Evolutionary conservation across 2,888 invertebrate genomes (phyloP), one percentile per base, ranked within the genome.

Genomic region (Muscina levida): DNA sequence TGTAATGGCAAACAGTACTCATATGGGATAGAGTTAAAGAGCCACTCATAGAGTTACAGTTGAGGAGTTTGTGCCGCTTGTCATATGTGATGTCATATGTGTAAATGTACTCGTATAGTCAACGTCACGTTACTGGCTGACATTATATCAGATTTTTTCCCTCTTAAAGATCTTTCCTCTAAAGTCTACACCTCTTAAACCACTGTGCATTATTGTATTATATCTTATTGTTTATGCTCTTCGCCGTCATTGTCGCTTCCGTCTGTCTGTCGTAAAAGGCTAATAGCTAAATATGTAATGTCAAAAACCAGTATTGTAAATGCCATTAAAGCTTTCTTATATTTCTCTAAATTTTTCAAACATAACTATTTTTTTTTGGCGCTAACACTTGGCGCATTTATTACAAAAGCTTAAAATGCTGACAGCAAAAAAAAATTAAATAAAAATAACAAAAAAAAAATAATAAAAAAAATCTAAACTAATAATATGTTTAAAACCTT

Each of bases 401-500:
- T n/a, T n/a, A n/a, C n/a, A n/a, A 48, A 17, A 10, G 48, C 48
- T 48, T 17, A 48, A 1, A 26, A 70, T 2, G 1, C 26, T 19
- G 46, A 10, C 24, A 42, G 19, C 22, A 19, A 17, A n/a, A 51
- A 26, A 24, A 56, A 51, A 2, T 11, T 31, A 5, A 42, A 70
- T 2, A 2, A 48, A 37, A 57, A 11, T 19, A 42, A 24, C 26
- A 26, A 17, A 19, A 46, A 26, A 24, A 56, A 37, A 59, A 5
- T 11, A 51, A 53, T 13, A 0, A 44, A 15, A 39, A 39, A 13
- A 46, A 70, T 70, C 3, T 71, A 8, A 5, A 31, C 3, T 31
- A 31, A 31, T 31, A 70, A 79, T 74, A 74, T n/a, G 74, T 66
- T 79, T 51, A 2, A 22, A 62, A 42, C 65, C 65, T 48, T 71